Evolutionary conservation across 1,140 invertebrate genomes (phyloP).

Genomic region (Andricus grossulariae): DNA sequence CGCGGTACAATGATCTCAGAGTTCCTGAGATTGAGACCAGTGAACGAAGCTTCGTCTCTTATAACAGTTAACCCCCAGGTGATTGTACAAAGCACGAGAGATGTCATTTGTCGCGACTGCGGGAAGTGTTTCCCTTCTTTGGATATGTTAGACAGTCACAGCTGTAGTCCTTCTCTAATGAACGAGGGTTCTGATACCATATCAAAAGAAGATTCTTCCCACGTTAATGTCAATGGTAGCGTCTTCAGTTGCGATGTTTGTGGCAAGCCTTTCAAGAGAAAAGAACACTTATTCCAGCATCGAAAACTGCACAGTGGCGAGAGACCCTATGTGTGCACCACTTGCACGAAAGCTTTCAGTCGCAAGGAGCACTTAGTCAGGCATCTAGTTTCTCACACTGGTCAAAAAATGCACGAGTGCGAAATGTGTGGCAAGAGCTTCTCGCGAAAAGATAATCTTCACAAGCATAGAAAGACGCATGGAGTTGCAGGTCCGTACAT

Average conservation of each 20-base stretch:
- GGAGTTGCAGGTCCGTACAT: slow-evolving; percentile 81
- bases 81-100: slow-evolving; percentile 64
- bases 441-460: slow-evolving; percentile 85
- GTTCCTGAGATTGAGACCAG: slow-evolving; percentile 69
- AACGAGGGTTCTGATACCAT: slow-evolving; percentile 59
- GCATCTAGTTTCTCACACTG: slow-evolving; percentile 85
- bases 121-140: slow-evolving; percentile 65
- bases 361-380: slow-evolving; percentile 84
- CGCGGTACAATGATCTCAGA: slow-evolving; percentile 72
- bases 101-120: slow-evolving; percentile 72
- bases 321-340: slow-evolving; percentile 82
- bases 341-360: slow-evolving; percentile 84
- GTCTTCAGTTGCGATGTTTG: slow-evolving; percentile 78
- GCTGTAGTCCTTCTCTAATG: slow-evolving; percentile 60
- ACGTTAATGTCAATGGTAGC: slow-evolving; percentile 57
- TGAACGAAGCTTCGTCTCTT: slow-evolving; percentile 64
- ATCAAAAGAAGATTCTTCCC: slow-evolving; percentile 60
- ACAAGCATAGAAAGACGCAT: slow-evolving; percentile 83
- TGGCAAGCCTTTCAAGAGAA: slow-evolving; percentile 78
- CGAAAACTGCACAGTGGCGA: slow-evolving; percentile 87
- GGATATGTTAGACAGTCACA: slow-evolving; percentile 65
- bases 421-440: slow-evolving; percentile 87
- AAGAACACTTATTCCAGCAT: slow-evolving; percentile 80
- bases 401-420: slow-evolving; percentile 84
- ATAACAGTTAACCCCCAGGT: slow-evolving; percentile 71